Evolutionary conservation across 2,113 vertebrate genomes (phyloP).

Genomic region (Eira barbara): DNA sequence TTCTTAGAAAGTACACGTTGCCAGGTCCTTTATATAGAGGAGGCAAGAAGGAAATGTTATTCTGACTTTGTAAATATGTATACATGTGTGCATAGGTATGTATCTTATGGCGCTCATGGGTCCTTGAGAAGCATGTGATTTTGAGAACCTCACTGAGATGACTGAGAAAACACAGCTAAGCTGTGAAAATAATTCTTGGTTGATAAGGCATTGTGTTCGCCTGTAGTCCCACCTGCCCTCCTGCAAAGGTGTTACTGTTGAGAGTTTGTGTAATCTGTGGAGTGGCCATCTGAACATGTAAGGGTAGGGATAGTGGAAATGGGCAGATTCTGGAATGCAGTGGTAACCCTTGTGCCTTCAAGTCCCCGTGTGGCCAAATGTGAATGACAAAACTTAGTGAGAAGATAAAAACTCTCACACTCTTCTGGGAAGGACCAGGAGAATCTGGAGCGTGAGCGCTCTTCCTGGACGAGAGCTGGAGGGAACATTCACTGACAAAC

Average conservation of each 20-base stretch:
- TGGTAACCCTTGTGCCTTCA: neutral
- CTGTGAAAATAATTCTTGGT: conserved; percentile 8
- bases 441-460: neutral
- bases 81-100: neutral
- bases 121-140: neutral
- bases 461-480: neutral
- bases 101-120: neutral
- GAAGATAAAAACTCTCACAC: neutral
- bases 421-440: neutral
- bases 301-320: neutral
- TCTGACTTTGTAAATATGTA: neutral
- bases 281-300: neutral
- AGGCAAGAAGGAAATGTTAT: neutral
- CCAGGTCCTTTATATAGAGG: neutral
- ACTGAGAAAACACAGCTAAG: neutral
- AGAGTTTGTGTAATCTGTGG: neutral
- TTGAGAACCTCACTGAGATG: neutral
- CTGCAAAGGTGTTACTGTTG: neutral
- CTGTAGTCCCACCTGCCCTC: neutral
- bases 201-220: neutral
- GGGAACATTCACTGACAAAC: neutral
- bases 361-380: neutral
- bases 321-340: neutral
- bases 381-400: neutral
- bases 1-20: neutral